These are phyloP conservation scores for Uloborus diversus DNA, from an alignment of 1,140 invertebrate genomes.

Conservation along the genomic window DNA sequence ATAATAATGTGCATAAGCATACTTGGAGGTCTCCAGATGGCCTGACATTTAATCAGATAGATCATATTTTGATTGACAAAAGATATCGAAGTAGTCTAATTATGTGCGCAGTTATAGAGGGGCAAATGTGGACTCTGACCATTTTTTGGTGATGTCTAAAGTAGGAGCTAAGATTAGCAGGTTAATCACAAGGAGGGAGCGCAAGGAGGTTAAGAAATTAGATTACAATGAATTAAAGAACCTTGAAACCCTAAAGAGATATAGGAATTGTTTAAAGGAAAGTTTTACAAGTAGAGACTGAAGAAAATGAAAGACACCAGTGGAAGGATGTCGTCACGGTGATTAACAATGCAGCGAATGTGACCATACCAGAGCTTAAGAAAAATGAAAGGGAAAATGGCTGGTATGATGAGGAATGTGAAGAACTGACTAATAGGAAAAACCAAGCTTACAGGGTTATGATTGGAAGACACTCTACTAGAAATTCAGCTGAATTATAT, in stretches of 20 bases:
- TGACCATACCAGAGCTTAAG: background rate
- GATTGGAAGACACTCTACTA: background rate
- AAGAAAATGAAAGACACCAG: background rate
- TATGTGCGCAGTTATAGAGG: background rate
- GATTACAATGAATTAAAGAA: background rate
- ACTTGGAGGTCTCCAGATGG: slow-evolving; percentile 57
- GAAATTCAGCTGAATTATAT: too few relatives aligned
- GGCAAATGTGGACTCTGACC: background rate
- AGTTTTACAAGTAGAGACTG: background rate
- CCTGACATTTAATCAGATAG: slow-evolving; percentile 41
- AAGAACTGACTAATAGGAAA: background rate
- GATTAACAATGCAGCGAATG: background rate
- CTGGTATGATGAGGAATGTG: background rate
- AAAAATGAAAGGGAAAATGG: background rate
- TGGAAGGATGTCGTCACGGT: background rate
- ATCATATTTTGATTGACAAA: background rate
- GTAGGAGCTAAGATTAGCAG: background rate
- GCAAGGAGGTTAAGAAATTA: background rate
- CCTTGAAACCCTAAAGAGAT: background rate
- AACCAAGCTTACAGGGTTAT: background rate
- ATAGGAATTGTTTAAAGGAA: background rate
- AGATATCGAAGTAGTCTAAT: background rate
- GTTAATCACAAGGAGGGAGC: background rate
- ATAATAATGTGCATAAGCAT: slow-evolving; percentile 56
- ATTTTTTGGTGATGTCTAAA: background rate